Base-by-base conservation (phyloP, 2,113 vertebrate genomes). In the Clarias gariepinus region DNA sequence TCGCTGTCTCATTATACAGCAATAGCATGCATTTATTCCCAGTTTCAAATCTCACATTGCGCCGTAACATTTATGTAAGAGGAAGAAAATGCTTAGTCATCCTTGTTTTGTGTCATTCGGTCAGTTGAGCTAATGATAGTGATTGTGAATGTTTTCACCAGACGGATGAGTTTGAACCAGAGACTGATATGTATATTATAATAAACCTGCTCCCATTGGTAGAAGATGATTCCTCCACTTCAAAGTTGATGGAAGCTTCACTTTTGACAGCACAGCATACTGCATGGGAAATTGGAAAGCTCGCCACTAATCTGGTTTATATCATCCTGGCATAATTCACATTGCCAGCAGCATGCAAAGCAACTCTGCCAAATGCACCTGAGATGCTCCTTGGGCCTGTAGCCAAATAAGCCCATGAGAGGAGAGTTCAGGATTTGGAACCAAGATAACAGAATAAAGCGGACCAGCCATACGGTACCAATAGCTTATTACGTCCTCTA, bases 141-240 rank as follows among this genome's bases (percentile, higher is more conserved):
- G 84, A 87, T 91, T 88, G 90, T 92, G 88, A 89, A 78, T 81
- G 86, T 91, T 89, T 93, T 93, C 90, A 94, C 91, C 89, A 85
- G 87, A 91, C 3, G 85, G 81, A 86, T 91, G 80, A 73, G 89
- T 88, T 90, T 89, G 90, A 64, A 76, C 19, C 18, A 25, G 12
- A 21, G 36, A 47, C 36, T 1, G 7, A 63, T 63, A 23, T 23
- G 21, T 33, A 33, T 68, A 64, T 64, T 3, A n/a, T n/a, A 12
- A 11, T n/a, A n/a, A 12, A 64, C 25, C 25, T 28, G 63, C 23
- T 64, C 61, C 61, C 2, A 64, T 64, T 25, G 47, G 7, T 47
- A 64, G n/a, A 16, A 30, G 64, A 3, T 12, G 30, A n/a, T 68
- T 68, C n/a, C n/a, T 64, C n/a, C n/a, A 64, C 61, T 25, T 10